Evolutionary conservation across 2,888 invertebrate species (phyloP).

Genomic region (Bellardia pandia): DNA sequence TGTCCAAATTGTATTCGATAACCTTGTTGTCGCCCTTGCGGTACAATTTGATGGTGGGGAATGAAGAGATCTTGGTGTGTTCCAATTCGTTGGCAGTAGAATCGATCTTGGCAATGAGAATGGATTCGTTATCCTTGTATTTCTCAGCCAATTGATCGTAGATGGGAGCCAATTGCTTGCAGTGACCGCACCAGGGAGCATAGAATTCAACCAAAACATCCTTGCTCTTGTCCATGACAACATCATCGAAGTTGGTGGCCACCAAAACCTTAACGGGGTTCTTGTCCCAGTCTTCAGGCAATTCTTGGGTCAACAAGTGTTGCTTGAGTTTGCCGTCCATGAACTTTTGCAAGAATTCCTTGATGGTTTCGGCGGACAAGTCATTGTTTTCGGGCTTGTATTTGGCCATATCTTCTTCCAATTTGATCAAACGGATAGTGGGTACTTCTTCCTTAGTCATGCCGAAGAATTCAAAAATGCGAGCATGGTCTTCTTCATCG

Average conservation of each 20-base stretch:
- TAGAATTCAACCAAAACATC: slow-evolving; percentile 99
- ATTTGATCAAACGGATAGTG: slow-evolving; percentile 94
- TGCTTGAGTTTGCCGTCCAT: slow-evolving; percentile 96
- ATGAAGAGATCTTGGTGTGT: slow-evolving; percentile 96
- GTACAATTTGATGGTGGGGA: slow-evolving; percentile 97
- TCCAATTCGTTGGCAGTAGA: slow-evolving; percentile 99
- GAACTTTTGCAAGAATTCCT: slow-evolving; percentile 94
- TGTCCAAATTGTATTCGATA: slow-evolving; percentile 97
- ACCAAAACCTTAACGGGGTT: slow-evolving; percentile 96
- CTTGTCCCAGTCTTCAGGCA: slow-evolving; percentile 99
- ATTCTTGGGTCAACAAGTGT: slow-evolving; percentile 95
- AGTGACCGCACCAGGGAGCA: slow-evolving; percentile 99
- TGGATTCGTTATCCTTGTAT: slow-evolving; percentile 91
- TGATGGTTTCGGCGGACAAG: slow-evolving; percentile 80
- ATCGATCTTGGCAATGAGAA: slow-evolving; percentile 99
- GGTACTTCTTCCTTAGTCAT: slow-evolving; percentile 97
- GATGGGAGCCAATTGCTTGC: slow-evolving; percentile 98
- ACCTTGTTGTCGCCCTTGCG: slow-evolving; percentile 94
- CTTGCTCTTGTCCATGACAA: slow-evolving; percentile 94
- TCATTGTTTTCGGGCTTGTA: slow-evolving; percentile 91
- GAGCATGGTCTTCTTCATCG: slow-evolving; percentile 96
- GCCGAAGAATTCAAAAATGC: slow-evolving; percentile 99
- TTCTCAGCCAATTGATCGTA: slow-evolving; percentile 98
- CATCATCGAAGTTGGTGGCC: slow-evolving; percentile 97
- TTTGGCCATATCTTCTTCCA: slow-evolving; percentile 99